Base-by-base conservation (phyloP, 30 jellyfish, hydroid and myxozoan genomes). In the Pseudorhiza aurosa region DNA sequence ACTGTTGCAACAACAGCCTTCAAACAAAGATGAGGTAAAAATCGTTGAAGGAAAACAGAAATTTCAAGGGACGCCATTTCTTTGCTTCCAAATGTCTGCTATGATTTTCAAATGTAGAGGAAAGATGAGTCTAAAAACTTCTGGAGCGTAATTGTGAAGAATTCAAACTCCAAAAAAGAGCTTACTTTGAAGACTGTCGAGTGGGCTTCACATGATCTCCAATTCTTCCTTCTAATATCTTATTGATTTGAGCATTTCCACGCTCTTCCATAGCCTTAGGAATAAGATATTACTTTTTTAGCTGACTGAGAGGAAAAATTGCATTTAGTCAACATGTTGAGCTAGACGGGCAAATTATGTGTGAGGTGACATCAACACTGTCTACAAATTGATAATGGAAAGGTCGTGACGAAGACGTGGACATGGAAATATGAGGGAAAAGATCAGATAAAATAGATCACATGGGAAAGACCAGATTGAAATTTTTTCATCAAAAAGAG, bases 131-230 rank as follows among this genome's bases (percentile, higher is more conserved):
- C 22, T 1, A 36, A 2, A 40, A 37, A 21, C 32, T 29, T 2
- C 69, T 26, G 17, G 55, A 71, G 53, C 5, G 50, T 4, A 40
- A 21, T 17, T 11, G 4, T 2, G 4, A 12, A 46, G 60, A 46
- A 3, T 24, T 27, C 27, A 46, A 46, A 29, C 46, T 22, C 11
- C 1, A 30, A 18, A 47, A 9, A 60, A n/a, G n/a, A n/a, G n/a
- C 91, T 37, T 47, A 92, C 98, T 85, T 92, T 42, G 96, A 72
- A 11, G 98, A 86, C 44, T 92, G 75, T 50, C 98, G 81, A 39
- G 83, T 85, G 0, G 88, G 91, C 51, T 92, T 92, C 44, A 72
- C 68, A 19, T 30, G 21, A 26, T 22, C 57, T 25, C 83, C 96
- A 43, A 92, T 59, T 24, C 77, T 93, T 27, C 93, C 99, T 87